A percentile compares a stretch with the other conserved stretches of the same genome.
These are phyloP conservation scores for Bos javanicus DNA, from an alignment of 2,113 vertebrate species.

Conservation along the genomic window DNA sequence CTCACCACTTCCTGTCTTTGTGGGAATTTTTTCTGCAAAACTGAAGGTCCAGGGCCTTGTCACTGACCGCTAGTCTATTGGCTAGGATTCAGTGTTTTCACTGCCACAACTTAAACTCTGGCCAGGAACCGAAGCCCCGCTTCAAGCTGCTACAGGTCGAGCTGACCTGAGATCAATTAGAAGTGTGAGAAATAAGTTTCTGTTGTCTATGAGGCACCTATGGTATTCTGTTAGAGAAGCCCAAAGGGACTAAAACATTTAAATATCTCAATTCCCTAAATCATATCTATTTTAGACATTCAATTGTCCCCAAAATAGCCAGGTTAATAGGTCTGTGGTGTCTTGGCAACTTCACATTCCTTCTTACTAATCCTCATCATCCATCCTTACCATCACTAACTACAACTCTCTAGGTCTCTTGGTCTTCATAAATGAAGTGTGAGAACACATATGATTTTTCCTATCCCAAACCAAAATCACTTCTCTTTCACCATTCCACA, in stretches of 20 bases:
- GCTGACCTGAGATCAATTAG: background rate
- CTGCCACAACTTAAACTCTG: rapidly evolving
- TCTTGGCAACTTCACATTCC: background rate
- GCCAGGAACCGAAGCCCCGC: background rate
- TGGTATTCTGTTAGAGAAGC: background rate
- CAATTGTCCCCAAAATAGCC: background rate
- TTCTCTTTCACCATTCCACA: background rate
- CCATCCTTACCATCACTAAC: background rate
- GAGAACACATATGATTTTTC: background rate
- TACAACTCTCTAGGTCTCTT: background rate
- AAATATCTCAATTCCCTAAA: background rate
- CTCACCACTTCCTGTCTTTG: background rate
- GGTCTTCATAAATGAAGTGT: background rate
- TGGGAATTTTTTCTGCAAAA: background rate
- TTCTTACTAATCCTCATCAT: background rate
- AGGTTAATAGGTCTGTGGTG: background rate
- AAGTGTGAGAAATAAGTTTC: background rate
- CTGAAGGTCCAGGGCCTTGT: background rate
- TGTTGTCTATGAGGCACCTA: background rate
- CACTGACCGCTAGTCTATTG: background rate
- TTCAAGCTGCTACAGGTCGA: background rate
- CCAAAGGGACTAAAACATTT: background rate
- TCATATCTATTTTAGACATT: background rate
- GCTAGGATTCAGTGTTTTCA: background rate
- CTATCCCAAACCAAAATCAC: background rate